Evolutionary conservation across 2,113 vertebrate species (phyloP), one percentile per base, ranked within the genome.

Genomic region (Phrynocephalus versicolor): DNA sequence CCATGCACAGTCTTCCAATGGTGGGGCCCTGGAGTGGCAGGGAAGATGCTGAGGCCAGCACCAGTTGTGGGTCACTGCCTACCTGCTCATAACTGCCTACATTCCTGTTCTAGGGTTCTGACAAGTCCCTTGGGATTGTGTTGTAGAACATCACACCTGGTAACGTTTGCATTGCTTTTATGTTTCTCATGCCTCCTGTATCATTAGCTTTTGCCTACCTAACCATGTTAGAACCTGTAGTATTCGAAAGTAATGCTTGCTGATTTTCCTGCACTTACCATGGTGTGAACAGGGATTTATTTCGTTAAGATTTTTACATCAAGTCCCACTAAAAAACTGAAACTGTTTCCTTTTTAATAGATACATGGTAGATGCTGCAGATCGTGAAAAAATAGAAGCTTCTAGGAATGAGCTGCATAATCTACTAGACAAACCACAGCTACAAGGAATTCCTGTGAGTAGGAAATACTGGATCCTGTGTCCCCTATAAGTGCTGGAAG

Each of bases 401-500:
- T 99, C 99, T 92, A 97, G 97, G 94, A 99, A 99, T 79, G 99
- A 99, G 86, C 97, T 99, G 76, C 98, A 99, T 94, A 99, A 99
- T 93, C 97, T 99, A 86, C 96, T 99, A 97, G 98, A 99, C 79
- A 99, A 99, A 91, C 98, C 99, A 82, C 98, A 99, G 93, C 94
- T 99, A 95, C 99, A 99, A 96, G 98, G 99, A 94, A 99, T 99
- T 89, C 98, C 99, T 89, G 99, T 99, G 95, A 97, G 98, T 97
- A 87, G 45, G n/a, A 3, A 71, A 18, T 10, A 45, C 83, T 13
- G 60, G 83, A 15, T 19, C 10, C 23, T 30, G 6, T 2, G 19
- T n/a, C 27, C n/a, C n/a, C n/a, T n/a, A n/a, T n/a, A n/a, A n/a
- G n/a, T n/a, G n/a, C n/a, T n/a, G n/a, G 51, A 3, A 51, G 37